A percentile compares a stretch with the other conserved stretches of the same genome.
Evolutionary conservation across 64 coral and sea anemone species (phyloP).

Genomic region (Porites lutea): DNA sequence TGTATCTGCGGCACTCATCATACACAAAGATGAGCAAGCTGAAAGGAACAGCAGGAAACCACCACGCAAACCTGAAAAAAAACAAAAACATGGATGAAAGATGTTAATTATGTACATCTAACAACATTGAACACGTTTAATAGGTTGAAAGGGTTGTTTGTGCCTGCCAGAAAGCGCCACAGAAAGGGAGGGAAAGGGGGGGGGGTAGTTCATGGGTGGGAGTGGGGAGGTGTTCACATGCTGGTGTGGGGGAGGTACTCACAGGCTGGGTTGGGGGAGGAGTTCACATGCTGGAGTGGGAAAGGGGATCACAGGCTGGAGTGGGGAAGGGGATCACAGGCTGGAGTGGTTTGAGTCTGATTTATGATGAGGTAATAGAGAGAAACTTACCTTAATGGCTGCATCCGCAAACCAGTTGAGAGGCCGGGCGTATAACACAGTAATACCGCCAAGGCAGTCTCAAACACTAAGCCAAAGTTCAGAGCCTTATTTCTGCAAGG

Average conservation of each 20-base stretch:
- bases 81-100: background rate
- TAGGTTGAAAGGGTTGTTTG: no score
- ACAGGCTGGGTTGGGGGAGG: no score
- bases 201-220: no score
- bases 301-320: no score
- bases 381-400: constrained; percentile 81
- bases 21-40: constrained; percentile 91
- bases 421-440: constrained; percentile 87
- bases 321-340: no score
- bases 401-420: constrained; percentile 78
- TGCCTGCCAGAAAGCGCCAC: no score
- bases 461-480: constrained; percentile 87
- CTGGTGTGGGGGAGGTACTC: no score
- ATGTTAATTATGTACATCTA: background rate
- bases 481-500: constrained; percentile 63
- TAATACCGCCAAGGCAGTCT: constrained; percentile 76
- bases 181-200: no score
- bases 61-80: constrained; percentile 75
- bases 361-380: no score
- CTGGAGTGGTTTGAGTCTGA: no score
- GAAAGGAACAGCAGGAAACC: constrained; percentile 91
- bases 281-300: no score
- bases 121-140: background rate
- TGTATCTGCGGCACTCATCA: constrained; percentile 88
- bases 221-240: no score